These are phyloP conservation scores for Andrena marginata DNA, from an alignment of 2,888 invertebrate species.

Conservation along the genomic window DNA sequence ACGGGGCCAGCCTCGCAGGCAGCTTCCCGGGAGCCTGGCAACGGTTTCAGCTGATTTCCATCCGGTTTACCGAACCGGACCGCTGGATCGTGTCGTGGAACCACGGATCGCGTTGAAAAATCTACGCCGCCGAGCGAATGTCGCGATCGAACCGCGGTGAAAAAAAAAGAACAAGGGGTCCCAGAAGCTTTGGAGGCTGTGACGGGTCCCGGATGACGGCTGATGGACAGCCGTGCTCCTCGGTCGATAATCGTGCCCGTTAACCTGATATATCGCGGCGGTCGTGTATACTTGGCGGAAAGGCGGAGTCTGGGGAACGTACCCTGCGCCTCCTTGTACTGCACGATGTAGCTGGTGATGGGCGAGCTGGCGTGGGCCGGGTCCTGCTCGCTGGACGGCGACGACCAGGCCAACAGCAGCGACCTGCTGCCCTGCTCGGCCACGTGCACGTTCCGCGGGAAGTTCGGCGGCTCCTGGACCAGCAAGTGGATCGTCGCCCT, in stretches of 20 bases:
- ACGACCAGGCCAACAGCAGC: conserved; percentile 87
- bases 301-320: conserved; percentile 61
- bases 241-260: conserved; percentile 55
- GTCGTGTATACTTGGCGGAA: conserved; percentile 24
- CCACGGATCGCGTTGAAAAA: not conserved
- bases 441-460: conserved; percentile 87
- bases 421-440: conserved; percentile 87
- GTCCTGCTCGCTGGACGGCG: conserved; percentile 85
- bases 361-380: conserved; percentile 85
- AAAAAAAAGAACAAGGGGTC: not conserved
- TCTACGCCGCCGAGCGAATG: too few species aligned
- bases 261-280: conserved; percentile 34
- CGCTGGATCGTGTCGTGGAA: not conserved
- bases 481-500: conserved; percentile 85
- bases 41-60: conserved; percentile 10
- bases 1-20: conserved; percentile 19
- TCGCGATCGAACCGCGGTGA: too few species aligned
- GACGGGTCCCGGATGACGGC: conserved; percentile 18
- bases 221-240: conserved; percentile 24
- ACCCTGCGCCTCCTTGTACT: conserved; percentile 88
- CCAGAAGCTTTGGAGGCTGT: conserved; percentile 5
- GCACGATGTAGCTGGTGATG: conserved; percentile 87
- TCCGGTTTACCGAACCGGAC: too few species aligned
- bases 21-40: not conserved
- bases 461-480: conserved; percentile 88